Evolutionary conservation across 2,797 vertebrate genomes (phyloP).

Genomic region (Amphiprion clarkii): DNA sequence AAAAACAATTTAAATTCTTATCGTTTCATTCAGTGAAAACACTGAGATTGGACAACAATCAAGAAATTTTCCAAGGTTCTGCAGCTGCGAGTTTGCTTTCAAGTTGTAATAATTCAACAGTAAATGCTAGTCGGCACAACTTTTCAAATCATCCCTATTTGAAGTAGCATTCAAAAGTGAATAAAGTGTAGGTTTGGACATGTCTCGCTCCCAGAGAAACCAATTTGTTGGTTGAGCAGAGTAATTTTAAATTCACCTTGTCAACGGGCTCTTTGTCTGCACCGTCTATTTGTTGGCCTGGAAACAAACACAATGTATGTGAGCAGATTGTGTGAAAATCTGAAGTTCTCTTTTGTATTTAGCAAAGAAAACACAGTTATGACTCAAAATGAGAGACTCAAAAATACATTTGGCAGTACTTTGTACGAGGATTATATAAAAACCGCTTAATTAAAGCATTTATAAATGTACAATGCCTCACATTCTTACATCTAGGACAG

Average conservation of each 20-base stretch:
- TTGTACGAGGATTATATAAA: slow-evolving; percentile 34
- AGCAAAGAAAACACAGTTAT: slow-evolving; percentile 41
- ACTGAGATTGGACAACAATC: slow-evolving; percentile 9
- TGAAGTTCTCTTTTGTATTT: slow-evolving; percentile 53
- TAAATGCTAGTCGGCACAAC: slow-evolving; percentile 32
- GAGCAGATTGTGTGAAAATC: slow-evolving; percentile 64
- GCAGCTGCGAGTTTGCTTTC: slow-evolving; percentile 25
- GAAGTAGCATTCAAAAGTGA: slow-evolving; percentile 52
- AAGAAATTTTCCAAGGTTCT: background rate
- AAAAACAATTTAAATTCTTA: slow-evolving; percentile 11
- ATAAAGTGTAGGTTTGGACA: slow-evolving; percentile 53
- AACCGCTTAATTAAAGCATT: slow-evolving; percentile 25
- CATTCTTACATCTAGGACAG: slow-evolving; percentile 2
- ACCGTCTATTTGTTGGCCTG: slow-evolving; percentile 74
- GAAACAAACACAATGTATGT: slow-evolving; percentile 75
- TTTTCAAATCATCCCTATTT: slow-evolving; percentile 56
- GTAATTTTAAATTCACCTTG: slow-evolving; percentile 81
- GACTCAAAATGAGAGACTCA: slow-evolving; percentile 48
- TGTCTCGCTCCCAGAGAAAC: slow-evolving; percentile 67
- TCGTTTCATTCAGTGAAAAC: background rate
- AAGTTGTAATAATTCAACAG: slow-evolving; percentile 33
- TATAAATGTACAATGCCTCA: slow-evolving; percentile 23
- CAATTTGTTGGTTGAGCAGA: slow-evolving; percentile 72
- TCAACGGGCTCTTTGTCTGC: slow-evolving; percentile 74
- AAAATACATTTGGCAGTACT: slow-evolving; percentile 55